Conservation (phyloP, 2,888 invertebrate genomes). For the Blastobasis lacticolella region DNA sequence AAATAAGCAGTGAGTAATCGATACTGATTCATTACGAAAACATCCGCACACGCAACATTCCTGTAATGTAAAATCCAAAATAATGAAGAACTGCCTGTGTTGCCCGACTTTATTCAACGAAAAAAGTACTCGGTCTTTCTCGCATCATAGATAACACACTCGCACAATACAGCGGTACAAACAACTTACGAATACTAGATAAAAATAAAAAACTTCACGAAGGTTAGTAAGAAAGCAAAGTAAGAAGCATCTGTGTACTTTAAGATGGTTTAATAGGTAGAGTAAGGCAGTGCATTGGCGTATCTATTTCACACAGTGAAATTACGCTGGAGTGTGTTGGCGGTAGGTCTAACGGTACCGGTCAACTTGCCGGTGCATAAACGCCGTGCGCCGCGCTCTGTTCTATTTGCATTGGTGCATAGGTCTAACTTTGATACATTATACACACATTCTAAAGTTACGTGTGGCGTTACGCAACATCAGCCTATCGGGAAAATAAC, state of each 20-base stretch:
- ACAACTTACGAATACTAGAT: too few relatives aligned
- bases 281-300: too few relatives aligned
- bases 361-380: conserved; percentile 44
- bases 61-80: conserved; percentile 1
- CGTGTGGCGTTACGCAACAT: conserved; percentile 8
- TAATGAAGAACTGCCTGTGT: not conserved
- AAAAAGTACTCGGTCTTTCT: too few relatives aligned
- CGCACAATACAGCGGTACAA: too few relatives aligned
- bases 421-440: conserved; percentile 34
- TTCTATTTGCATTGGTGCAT: conserved; percentile 48
- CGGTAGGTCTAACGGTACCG: conserved; percentile 46
- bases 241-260: too few relatives aligned
- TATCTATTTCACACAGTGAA: conserved; percentile 28
- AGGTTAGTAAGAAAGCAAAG: too few relatives aligned
- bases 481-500: too few relatives aligned
- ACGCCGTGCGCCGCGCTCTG: conserved; percentile 23
- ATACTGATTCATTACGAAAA: conserved; percentile 10
- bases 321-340: conserved; percentile 39
- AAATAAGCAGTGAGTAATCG: conserved; percentile 3
- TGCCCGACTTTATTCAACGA: not conserved
- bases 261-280: too few relatives aligned
- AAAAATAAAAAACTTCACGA: too few relatives aligned
- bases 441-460: conserved; percentile 16
- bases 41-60: conserved; percentile 1
- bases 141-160: too few relatives aligned